A percentile compares a stretch with the other conserved stretches of the same genome.
Conservation (phyloP, 2,113 vertebrate genomes). For the Galeopterus variegatus region DNA sequence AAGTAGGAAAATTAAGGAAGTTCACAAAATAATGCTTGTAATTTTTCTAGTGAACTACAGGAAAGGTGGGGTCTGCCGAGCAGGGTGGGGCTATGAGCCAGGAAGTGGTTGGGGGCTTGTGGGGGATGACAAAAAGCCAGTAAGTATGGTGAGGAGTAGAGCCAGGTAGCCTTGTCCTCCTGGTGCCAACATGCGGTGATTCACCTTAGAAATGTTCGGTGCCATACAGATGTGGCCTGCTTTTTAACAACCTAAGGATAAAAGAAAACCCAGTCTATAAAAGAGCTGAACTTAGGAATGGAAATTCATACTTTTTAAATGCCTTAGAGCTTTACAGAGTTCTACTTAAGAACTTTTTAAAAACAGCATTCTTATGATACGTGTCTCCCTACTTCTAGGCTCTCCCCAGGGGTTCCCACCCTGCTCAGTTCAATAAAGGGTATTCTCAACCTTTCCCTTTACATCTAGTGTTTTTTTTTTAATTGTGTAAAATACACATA, state of each 20-base stretch:
- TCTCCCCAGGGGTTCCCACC: background rate
- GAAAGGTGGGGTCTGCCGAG: background rate
- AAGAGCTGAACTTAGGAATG: background rate
- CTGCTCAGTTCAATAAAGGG: background rate
- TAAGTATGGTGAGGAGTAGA: fast-evolving
- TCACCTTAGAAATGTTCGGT: background rate
- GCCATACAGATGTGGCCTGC: background rate
- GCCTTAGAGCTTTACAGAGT: background rate
- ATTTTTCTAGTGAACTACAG: background rate
- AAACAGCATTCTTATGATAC: background rate
- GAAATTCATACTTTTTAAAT: background rate
- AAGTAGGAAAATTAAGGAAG: constrained; percentile 4
- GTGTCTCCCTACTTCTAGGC: background rate
- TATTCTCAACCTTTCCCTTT: background rate
- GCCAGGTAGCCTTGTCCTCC: background rate
- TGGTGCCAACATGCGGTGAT: no score
- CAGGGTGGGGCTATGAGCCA: background rate
- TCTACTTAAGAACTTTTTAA: background rate
- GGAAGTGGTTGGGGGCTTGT: background rate
- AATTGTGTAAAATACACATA: background rate
- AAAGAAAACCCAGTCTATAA: background rate
- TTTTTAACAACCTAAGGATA: background rate
- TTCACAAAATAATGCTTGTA: background rate
- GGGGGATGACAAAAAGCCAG: background rate
- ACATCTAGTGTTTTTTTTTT: background rate